These are phyloP conservation scores for Orbicella faveolata DNA, from an alignment of 64 coral and sea anemone species.

Conservation along the genomic window DNA sequence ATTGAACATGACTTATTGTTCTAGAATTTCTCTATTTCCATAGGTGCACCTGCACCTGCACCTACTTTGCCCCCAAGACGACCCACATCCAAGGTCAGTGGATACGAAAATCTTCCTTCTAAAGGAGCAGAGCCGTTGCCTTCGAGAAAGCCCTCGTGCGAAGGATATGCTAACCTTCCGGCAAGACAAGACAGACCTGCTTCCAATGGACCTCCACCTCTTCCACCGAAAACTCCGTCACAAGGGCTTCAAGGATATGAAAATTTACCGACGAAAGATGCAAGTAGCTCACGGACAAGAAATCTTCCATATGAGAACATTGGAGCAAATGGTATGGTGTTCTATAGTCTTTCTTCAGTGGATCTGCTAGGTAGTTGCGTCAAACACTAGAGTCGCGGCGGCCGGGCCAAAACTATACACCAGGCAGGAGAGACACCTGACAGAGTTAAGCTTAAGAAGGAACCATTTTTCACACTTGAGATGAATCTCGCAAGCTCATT, in stretches of 20 bases:
- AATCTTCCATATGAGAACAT: conserved; percentile 10
- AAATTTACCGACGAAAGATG: conserved; percentile 1
- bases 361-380: too few species aligned
- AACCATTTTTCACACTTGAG: too few species aligned
- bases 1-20: neutral
- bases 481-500: too few species aligned
- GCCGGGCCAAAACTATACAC: too few species aligned
- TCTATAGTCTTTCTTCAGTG: neutral
- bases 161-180: conserved; percentile 3
- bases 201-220: neutral
- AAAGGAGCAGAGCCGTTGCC: neutral
- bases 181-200: neutral
- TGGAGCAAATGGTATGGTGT: neutral
- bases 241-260: neutral
- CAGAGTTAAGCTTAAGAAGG: too few species aligned
- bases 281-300: neutral
- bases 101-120: conserved; percentile 28
- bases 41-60: neutral
- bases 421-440: too few species aligned
- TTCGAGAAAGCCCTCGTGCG: neutral
- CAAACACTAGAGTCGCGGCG: too few species aligned
- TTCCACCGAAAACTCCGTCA: conserved; percentile 5
- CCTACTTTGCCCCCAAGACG: neutral
- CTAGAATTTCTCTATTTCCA: neutral
- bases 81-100: neutral